phyloP scores from a whole-genome alignment of 2,888 invertebrate genomes.

The Polydrusus tereticollis region DNA sequence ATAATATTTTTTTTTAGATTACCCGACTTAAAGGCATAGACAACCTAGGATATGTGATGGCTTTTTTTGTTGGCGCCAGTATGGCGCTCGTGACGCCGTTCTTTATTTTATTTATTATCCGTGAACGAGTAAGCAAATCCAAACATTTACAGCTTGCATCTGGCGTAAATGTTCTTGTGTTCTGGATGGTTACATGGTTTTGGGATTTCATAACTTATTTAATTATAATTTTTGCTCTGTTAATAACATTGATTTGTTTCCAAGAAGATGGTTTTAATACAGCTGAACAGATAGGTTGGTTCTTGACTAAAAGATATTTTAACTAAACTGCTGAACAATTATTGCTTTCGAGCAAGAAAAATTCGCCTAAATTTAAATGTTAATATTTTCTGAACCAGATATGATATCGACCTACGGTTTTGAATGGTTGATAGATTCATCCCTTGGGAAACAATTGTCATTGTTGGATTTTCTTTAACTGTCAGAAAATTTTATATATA shows the following conservation, averaged over 20 bases:
- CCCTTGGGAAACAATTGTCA: too few species aligned
- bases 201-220: slow-evolving; percentile 78
- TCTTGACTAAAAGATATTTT: too few species aligned
- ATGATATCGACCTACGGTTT: too few species aligned
- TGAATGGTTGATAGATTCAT: too few species aligned
- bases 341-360: too few species aligned
- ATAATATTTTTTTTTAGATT: slow-evolving; percentile 60
- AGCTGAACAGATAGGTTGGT: slow-evolving; percentile 69
- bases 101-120: slow-evolving; percentile 73
- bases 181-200: slow-evolving; percentile 78
- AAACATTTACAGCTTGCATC: slow-evolving; percentile 81
- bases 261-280: slow-evolving; percentile 74
- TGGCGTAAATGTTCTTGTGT: slow-evolving; percentile 75
- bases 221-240: slow-evolving; percentile 70
- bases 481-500: too few species aligned
- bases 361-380: too few species aligned
- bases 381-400: too few species aligned
- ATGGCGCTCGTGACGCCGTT: slow-evolving; percentile 78
- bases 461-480: too few species aligned
- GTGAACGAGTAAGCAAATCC: slow-evolving; percentile 77
- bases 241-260: slow-evolving; percentile 76
- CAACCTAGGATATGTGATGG: slow-evolving; percentile 71
- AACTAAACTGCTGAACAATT: too few species aligned
- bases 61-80: slow-evolving; percentile 79
- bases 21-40: slow-evolving; percentile 60